Percentiles rank a stretch among this genome's conserved stretches.
phyloP scores from a whole-genome alignment of 2,888 invertebrate genomes.

The Drosophila maculinotata region DNA sequence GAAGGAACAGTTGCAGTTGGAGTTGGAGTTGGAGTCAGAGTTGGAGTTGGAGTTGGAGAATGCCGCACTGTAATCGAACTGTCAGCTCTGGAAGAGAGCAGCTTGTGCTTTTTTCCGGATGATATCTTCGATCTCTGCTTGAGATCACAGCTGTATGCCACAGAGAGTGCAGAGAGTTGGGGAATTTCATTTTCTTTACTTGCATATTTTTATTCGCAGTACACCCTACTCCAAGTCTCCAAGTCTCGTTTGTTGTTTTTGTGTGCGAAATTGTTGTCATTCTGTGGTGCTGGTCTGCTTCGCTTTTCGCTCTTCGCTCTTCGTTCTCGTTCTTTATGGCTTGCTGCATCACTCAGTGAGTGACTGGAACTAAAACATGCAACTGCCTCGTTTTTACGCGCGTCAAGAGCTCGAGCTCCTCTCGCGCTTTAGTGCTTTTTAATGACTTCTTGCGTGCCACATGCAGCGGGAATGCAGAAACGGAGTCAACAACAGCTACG shows the following conservation, averaged over 20 bases:
- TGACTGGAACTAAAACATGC: constrained; percentile 42
- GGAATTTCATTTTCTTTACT: constrained; percentile 48
- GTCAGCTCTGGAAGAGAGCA: constrained; percentile 35
- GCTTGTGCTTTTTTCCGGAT: constrained; percentile 38
- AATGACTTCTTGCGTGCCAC: constrained; percentile 77
- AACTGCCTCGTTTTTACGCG: constrained; percentile 47
- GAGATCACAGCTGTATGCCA: too few species aligned
- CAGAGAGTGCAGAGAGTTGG: constrained; percentile 16
- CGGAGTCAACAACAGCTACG: constrained; percentile 17
- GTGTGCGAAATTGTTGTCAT: constrained; percentile 60
- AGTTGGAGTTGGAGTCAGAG: constrained; percentile 6
- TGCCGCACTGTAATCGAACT: constrained; percentile 66
- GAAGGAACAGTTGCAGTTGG: constrained; percentile 20
- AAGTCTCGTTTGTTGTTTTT: constrained; percentile 20
- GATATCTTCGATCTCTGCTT: constrained; percentile 25
- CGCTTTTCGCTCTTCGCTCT: constrained; percentile 15
- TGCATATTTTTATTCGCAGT: constrained; percentile 12
- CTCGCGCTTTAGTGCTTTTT: constrained; percentile 57
- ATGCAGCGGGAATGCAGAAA: constrained; percentile 54
- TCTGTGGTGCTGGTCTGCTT: constrained; percentile 21
- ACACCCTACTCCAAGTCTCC: constrained; percentile 3
- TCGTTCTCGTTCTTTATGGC: constrained; percentile 51
- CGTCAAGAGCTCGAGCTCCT: constrained; percentile 31
- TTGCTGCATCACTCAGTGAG: constrained; percentile 58
- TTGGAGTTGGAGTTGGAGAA: constrained; percentile 7